These are phyloP conservation scores for Labrus mixtus DNA, from an alignment of 2,113 vertebrate genomes.

Conservation along the genomic window DNA sequence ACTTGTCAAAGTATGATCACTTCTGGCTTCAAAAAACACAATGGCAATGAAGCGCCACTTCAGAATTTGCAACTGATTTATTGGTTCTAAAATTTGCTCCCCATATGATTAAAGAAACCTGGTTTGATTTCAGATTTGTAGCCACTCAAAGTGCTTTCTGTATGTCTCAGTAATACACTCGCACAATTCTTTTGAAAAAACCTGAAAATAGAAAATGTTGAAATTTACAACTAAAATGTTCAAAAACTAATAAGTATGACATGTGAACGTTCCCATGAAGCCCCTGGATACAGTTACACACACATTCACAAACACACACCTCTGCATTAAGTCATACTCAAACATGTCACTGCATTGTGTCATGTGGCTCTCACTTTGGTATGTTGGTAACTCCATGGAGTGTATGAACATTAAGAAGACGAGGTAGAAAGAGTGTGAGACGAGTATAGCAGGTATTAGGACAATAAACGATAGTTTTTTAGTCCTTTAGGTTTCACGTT, in stretches of 20 bases:
- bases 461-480: background rate
- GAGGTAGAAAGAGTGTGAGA: background rate
- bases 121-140: background rate
- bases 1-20: background rate
- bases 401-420: conserved; percentile 15
- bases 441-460: too few relatives aligned
- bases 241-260: background rate
- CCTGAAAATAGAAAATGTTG: too few relatives aligned
- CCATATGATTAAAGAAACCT: background rate
- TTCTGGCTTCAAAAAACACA: background rate
- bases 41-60: too few relatives aligned
- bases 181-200: too few relatives aligned
- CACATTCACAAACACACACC: conserved; percentile 17
- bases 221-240: too few relatives aligned
- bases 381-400: conserved; percentile 40
- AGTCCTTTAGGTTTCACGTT: background rate
- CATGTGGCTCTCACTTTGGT: conserved; percentile 63
- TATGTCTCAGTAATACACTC: background rate
- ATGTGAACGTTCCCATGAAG: background rate
- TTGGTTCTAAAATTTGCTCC: too few relatives aligned
- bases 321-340: background rate
- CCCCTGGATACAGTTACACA: conserved; percentile 66
- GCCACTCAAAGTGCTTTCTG: background rate
- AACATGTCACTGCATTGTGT: conserved; percentile 26
- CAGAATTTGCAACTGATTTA: too few relatives aligned